phyloP scores from a whole-genome alignment of 2,113 vertebrate genomes.

The Elachura formosa region DNA sequence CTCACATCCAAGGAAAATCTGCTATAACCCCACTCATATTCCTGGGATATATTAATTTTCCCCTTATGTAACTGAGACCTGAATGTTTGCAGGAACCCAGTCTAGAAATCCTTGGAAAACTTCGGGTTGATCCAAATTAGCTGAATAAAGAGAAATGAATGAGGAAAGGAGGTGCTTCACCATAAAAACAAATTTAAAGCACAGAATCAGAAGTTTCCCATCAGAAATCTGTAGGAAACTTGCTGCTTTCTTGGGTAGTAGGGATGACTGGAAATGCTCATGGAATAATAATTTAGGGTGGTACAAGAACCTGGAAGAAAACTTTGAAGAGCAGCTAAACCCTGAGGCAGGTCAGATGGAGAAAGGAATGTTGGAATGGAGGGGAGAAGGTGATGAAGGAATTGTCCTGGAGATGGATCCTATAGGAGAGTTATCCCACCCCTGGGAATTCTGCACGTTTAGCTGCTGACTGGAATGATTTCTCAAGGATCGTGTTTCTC shows the following conservation, averaged over 20 bases:
- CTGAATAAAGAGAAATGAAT: neutral
- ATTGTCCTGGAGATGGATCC: neutral
- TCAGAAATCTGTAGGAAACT: neutral
- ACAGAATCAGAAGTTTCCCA: neutral
- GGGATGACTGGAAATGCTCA: neutral
- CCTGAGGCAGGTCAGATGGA: neutral
- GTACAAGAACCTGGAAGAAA: neutral
- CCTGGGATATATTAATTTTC: neutral
- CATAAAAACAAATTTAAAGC: neutral
- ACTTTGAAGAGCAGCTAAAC: neutral
- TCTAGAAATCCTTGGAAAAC: neutral
- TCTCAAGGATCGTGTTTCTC: neutral
- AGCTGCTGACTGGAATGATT: neutral
- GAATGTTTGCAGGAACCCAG: neutral
- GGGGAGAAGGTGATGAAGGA: neutral
- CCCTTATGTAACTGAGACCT: neutral
- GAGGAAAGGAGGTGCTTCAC: neutral
- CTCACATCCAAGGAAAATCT: neutral
- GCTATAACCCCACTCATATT: neutral
- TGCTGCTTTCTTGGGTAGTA: neutral
- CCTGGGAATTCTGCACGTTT: neutral
- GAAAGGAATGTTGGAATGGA: neutral
- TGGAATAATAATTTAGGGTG: neutral
- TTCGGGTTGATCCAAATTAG: neutral
- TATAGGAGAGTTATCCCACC: rapidly evolving